Percentiles rank a stretch among this genome's conserved stretches.
Conservation (phyloP, 2,888 invertebrate species). For the Ischnus inquisitorius region DNA sequence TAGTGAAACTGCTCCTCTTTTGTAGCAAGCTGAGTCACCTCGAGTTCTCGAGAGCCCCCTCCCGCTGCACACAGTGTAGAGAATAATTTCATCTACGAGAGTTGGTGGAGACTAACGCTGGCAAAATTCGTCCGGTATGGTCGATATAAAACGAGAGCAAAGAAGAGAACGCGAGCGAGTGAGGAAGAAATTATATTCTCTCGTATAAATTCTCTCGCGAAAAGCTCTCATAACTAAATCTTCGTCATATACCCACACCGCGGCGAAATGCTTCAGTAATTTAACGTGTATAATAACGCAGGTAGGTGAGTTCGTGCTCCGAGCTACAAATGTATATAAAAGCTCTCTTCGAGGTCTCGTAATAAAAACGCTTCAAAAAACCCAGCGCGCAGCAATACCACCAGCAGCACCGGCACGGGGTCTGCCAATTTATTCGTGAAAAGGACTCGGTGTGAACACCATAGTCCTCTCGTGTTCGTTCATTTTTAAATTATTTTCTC, state of each 20-base stretch:
- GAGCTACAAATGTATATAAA: slow-evolving; percentile 11
- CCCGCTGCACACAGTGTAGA: neutral
- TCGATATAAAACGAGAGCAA: slow-evolving; percentile 7
- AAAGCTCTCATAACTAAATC: slow-evolving; percentile 9
- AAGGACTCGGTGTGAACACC: neutral
- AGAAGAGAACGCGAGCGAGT: neutral
- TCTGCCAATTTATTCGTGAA: slow-evolving; percentile 2
- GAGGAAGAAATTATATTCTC: slow-evolving; percentile 1
- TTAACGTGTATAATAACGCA: slow-evolving; percentile 36
- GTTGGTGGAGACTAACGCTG: neutral
- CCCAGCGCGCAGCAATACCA: neutral
- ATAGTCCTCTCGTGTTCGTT: neutral
- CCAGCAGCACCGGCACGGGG: neutral
- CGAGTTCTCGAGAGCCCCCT: neutral
- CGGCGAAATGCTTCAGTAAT: slow-evolving; percentile 11
- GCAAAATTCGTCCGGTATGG: neutral
- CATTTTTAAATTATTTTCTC: neutral
- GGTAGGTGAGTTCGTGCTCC: neutral
- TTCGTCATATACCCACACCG: neutral
- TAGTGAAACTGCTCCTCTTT: neutral
- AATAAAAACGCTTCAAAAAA: slow-evolving; percentile 47
- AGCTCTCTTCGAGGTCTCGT: neutral
- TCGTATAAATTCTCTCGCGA: slow-evolving; percentile 2
- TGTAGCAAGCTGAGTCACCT: slow-evolving; percentile 19
- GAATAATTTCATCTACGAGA: neutral